Conservation (phyloP, 2,888 invertebrate species). For the Tillus elongatus region DNA sequence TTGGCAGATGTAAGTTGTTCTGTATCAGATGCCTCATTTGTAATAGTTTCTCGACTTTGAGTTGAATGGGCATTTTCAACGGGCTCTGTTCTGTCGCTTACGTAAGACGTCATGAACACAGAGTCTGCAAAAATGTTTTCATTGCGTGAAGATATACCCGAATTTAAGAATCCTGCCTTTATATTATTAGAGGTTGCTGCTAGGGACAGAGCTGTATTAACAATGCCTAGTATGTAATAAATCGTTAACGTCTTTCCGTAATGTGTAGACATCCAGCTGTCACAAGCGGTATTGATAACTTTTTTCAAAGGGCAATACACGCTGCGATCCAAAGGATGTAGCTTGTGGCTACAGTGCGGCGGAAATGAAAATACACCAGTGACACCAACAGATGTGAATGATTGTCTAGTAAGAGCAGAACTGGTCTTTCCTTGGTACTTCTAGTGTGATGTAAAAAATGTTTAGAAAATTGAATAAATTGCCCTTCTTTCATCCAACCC, state of each 20-base stretch:
- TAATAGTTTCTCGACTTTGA: no score
- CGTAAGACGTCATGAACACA: no score
- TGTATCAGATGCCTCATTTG: no score
- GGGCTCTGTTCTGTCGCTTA: no score
- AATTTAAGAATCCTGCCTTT: conserved; percentile 7
- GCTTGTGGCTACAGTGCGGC: no score
- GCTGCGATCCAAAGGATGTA: no score
- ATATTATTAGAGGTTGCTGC: conserved; percentile 11
- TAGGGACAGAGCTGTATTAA: conserved; percentile 7
- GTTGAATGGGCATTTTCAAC: no score
- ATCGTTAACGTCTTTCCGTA: conserved; percentile 13
- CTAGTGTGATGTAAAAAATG: conserved; percentile 20
- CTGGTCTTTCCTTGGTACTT: conserved; percentile 12
- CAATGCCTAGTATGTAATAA: conserved; percentile 15
- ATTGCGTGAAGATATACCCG: conserved; percentile 11
- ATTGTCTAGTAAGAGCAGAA: conserved; percentile 19
- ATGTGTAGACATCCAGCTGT: conserved; percentile 15
- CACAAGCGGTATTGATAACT: no score
- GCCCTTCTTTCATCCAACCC: conserved; percentile 23
- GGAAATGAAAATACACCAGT: conserved; percentile 19
- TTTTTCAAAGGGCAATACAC: no score
- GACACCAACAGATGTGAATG: conserved; percentile 13
- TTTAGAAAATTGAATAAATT: conserved; percentile 17
- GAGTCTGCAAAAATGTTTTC: conserved; percentile 14
- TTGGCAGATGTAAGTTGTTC: no score